Base-by-base conservation (phyloP, 2,888 invertebrate genomes). In the Physocephala rufipes region DNA sequence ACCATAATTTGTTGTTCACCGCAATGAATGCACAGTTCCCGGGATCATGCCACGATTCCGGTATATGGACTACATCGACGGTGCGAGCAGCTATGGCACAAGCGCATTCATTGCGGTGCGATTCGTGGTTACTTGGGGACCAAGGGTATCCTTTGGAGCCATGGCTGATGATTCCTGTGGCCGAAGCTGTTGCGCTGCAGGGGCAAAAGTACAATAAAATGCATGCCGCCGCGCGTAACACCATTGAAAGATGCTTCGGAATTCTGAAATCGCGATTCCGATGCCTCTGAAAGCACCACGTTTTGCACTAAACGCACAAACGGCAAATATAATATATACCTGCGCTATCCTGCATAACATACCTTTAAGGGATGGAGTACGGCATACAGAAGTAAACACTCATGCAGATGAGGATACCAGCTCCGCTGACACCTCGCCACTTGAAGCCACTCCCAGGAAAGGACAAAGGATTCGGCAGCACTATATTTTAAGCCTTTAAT, bases 101-200 rank as follows among this genome's bases (percentile, higher is more conserved):
- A n/a, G 49, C 49, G 49, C 49, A 49, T 49, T 49, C 49, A 49
- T 49, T 49, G 49, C 49, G 16, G 49, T n/a, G 49, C n/a, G 49
- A 49, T 5, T 49, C 49, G 16, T 49, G 49, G 49, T n/a, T 49
- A 5, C 16, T 49, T 49, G 71, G 71, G 63, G 73, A 71, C 67
- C 58, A 62, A 13, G 74, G 73, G 15, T 74, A 74, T 49, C 53
- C 71, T 0, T 61, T 74, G 36, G 71, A 71, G 26, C 73, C 70
- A 2, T 74, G 51, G 45, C 36, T 73, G 13, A 69, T 73, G 47
- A 73, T 70, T 24, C 71, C 71, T 15, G 71, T 64, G 9, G 36
- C 49, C 62, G 19, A 62, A 21, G n/a, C 2, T 12, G 66, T 53
- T 21, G 58, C 53, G 16, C 51, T 26, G 19, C 19, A 19, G 24